Evolutionary conservation across 2,888 invertebrate species (phyloP), one percentile per base, ranked within the genome.

Genomic region (Ornithoptera priamus): DNA sequence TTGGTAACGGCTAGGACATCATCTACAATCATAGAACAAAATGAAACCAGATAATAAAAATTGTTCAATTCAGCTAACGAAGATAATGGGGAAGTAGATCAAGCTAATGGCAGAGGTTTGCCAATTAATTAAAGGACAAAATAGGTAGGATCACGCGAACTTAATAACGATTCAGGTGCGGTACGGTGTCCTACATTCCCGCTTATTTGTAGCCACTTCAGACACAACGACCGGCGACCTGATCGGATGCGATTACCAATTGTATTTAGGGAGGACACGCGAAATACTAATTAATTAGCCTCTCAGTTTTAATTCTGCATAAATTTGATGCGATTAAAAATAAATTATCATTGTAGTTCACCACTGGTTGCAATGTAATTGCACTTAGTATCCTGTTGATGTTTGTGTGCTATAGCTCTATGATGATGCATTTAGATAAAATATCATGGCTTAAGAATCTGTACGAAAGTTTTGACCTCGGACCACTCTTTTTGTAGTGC

Each of bases 71-170:
- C 67, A 67, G 71, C 67, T 69, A 76, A 74, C 75, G 72, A 74
- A 73, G 78, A 80, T 79, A 77, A 75, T 74, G 79, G 30, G 81
- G 77, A 88, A 86, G 78, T 87, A 79, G 85, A 81, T 76, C 87
- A 82, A 82, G 82, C 80, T 88, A 89, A 90, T 87, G 83, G 77
- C 80, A 77, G 83, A 82, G 84, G 85, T 88, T 88, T 81, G 81
- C 82, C 86, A 85, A 89, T 89, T 89, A 88, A 90, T 89, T 88
- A 87, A 81, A 77, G 80, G 81, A 82, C 79, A 80, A 84, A 69
- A 86, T 87, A 82, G 87, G 78, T 73, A 70, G 65, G 75, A 86
- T 84, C 90, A 90, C 90, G 90, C 86, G 79, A 89, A 74, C 77
- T 80, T 77, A 79, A 75, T 77, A 69, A 75, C 76, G 76, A 77